These are phyloP conservation scores for Diaperis boleti DNA, from an alignment of 2,888 invertebrate species.

Conservation along the genomic window DNA sequence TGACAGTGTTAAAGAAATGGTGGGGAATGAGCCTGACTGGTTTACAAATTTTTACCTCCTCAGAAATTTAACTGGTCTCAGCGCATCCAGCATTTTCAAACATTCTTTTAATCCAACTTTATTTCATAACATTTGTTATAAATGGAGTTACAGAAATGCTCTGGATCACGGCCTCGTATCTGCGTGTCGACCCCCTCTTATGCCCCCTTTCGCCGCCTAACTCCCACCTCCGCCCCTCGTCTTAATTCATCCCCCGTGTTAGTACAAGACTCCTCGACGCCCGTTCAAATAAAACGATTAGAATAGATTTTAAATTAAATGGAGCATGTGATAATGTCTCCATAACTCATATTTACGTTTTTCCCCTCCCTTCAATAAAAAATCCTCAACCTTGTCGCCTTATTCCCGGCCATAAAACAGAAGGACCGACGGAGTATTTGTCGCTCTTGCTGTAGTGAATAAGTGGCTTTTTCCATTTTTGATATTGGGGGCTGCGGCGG, in stretches of 20 bases:
- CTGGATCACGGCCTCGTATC: too few relatives aligned
- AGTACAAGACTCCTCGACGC: slow-evolving; percentile 34
- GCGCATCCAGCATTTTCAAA: too few relatives aligned
- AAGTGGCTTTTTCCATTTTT: slow-evolving; percentile 56
- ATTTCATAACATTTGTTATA: too few relatives aligned
- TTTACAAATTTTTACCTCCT: too few relatives aligned
- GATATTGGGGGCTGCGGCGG: slow-evolving; percentile 52
- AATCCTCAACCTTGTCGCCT: slow-evolving; percentile 42
- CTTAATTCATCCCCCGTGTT: slow-evolving; percentile 29
- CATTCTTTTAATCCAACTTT: too few relatives aligned
- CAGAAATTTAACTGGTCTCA: too few relatives aligned
- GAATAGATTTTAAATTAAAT: slow-evolving; percentile 66
- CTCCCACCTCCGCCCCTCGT: slow-evolving; percentile 5
- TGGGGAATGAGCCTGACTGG: too few relatives aligned
- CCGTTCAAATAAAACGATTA: slow-evolving; percentile 56
- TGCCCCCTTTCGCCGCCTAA: slow-evolving; percentile 7
- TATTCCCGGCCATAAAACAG: slow-evolving; percentile 42
- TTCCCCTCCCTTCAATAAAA: slow-evolving; percentile 48
- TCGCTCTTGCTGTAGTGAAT: slow-evolving; percentile 46
- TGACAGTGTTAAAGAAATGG: too few relatives aligned
- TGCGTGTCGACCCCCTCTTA: too few relatives aligned
- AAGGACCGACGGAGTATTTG: slow-evolving; percentile 43
- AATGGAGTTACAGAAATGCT: too few relatives aligned
- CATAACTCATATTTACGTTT: slow-evolving; percentile 66
- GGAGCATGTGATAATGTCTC: slow-evolving; percentile 66